Evolutionary conservation across 2,113 vertebrate species (phyloP).

Genomic region (Lampris megalopsis): DNA sequence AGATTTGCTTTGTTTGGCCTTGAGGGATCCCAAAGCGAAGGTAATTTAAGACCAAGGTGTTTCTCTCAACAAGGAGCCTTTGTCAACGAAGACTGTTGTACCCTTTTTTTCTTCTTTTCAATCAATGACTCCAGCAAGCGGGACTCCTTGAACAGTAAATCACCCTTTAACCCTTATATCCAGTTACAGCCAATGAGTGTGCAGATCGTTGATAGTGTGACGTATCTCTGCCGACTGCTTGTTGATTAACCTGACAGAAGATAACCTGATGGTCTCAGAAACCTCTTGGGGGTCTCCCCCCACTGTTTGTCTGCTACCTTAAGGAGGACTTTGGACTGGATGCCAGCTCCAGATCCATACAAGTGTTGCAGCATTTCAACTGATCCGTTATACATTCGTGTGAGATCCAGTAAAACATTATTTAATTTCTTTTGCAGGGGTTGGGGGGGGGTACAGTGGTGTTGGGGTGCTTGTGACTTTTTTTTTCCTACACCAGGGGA

Average conservation of each 20-base stretch:
- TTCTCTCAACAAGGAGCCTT: constrained; percentile 44
- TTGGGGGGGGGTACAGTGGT: too few species aligned
- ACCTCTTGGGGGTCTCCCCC: not conserved
- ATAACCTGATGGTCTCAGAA: constrained; percentile 41
- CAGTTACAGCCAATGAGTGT: constrained; percentile 27
- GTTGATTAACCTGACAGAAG: constrained; percentile 63
- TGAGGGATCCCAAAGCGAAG: constrained; percentile 61
- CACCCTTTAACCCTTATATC: constrained; percentile 27
- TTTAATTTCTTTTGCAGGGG: not conserved
- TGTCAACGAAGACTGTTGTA: constrained; percentile 74
- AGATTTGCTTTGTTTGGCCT: constrained; percentile 61
- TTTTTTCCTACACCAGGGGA: not conserved
- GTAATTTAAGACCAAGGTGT: constrained; percentile 70
- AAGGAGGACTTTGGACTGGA: constrained; percentile 53
- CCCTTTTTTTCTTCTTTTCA: constrained; percentile 13
- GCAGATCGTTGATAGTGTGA: not conserved
- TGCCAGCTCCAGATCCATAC: constrained; percentile 24
- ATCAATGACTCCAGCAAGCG: constrained; percentile 46
- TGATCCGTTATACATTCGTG: not conserved
- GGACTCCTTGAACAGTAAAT: constrained; percentile 32
- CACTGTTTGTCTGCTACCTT: constrained; percentile 32
- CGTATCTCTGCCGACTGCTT: constrained; percentile 31
- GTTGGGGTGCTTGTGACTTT: not conserved
- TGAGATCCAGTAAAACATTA: not conserved
- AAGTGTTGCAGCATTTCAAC: constrained; percentile 12